Evolutionary conservation across 2,113 vertebrate species (phyloP).

Genomic region (Salvelinus alpinus): DNA sequence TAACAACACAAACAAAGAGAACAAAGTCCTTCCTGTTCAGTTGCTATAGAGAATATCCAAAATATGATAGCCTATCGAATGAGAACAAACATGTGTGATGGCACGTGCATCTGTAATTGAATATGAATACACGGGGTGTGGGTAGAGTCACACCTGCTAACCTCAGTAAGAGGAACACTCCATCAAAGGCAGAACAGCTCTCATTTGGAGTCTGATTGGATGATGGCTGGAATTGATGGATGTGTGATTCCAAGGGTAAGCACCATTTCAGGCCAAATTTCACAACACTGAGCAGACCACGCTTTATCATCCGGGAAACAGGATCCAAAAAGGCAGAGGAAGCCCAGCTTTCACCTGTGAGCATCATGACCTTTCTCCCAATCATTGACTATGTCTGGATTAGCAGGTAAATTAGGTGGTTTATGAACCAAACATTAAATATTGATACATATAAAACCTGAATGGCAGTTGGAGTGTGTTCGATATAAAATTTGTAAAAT

Average conservation of each 20-base stretch:
- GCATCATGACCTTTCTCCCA: constrained; percentile 35
- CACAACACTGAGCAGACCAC: constrained; percentile 57
- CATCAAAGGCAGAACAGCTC: constrained; percentile 23
- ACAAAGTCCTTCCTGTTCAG: too few species aligned
- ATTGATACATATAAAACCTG: too few species aligned
- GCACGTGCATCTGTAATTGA: too few species aligned
- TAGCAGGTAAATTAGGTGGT: constrained; percentile 6
- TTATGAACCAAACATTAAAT: too few species aligned
- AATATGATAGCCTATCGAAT: too few species aligned
- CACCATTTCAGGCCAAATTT: constrained; percentile 58
- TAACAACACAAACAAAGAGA: too few species aligned
- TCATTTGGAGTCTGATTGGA: constrained; percentile 12
- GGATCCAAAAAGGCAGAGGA: constrained; percentile 18
- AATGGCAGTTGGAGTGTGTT: too few species aligned
- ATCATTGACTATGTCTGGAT: constrained; percentile 9
- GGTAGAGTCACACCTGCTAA: constrained; percentile 25
- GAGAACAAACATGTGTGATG: too few species aligned
- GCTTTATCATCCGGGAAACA: constrained; percentile 60
- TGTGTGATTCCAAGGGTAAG: constrained; percentile 26
- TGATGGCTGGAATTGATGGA: constrained; percentile 26
- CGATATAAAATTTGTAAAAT: too few species aligned
- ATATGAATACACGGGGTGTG: background rate
- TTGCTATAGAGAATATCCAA: too few species aligned
- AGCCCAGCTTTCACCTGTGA: constrained; percentile 19
- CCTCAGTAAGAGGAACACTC: constrained; percentile 20